Conservation (phyloP, 2,797 vertebrate species). For the Centropyge bicolor region DNA sequence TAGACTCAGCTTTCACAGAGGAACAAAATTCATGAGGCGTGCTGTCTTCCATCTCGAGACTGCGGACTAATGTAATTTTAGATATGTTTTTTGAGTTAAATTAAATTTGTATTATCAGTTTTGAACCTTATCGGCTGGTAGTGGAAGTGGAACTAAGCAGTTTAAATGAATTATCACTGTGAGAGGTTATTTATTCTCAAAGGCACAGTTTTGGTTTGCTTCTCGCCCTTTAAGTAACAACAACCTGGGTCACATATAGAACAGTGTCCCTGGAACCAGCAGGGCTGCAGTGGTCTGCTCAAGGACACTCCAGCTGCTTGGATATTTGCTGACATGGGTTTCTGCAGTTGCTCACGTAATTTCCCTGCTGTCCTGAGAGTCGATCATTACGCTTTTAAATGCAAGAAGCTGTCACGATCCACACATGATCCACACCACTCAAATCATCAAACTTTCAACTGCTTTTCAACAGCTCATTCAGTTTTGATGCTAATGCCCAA, state of each 20-base stretch:
- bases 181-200: background rate
- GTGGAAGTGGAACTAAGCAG: background rate
- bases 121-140: background rate
- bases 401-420: background rate
- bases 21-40: background rate
- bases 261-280: background rate
- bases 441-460: background rate
- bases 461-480: background rate
- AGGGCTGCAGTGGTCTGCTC: conserved; percentile 1
- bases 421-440: too few species aligned
- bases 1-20: conserved; percentile 15
- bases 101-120: background rate
- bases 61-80: background rate
- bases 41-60: background rate
- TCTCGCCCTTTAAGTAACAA: background rate
- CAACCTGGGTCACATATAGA: background rate
- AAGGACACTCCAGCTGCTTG: background rate
- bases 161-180: background rate
- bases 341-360: background rate
- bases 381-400: background rate
- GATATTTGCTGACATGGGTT: background rate
- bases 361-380: background rate
- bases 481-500: background rate
- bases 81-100: background rate
- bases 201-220: background rate